phyloP scores from a whole-genome alignment of 2,888 invertebrate species.

The Matsumyia berberina region DNA sequence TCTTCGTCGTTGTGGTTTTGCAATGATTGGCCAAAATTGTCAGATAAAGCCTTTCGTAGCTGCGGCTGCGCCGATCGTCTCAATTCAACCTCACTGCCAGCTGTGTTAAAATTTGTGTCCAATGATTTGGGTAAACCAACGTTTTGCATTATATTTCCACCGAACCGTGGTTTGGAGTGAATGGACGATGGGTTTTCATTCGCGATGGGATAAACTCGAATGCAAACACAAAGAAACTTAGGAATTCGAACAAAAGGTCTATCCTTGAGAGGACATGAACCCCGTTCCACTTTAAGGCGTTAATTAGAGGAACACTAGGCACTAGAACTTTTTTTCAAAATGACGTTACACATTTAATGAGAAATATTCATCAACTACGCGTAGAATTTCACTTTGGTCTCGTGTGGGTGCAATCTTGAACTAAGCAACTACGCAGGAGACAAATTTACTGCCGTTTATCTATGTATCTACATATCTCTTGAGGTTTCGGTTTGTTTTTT shows the following conservation, averaged over 20 bases:
- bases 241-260: constrained; percentile 23
- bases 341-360: background rate
- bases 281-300: constrained; percentile 39
- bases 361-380: constrained; percentile 1
- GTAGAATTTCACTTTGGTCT: constrained; percentile 25
- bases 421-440: constrained; percentile 1
- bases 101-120: constrained; percentile 65
- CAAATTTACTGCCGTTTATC: constrained; percentile 31
- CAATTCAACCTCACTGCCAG: constrained; percentile 62
- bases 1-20: constrained; percentile 62
- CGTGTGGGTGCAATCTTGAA: constrained; percentile 5
- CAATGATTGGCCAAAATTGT: constrained; percentile 59
- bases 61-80: constrained; percentile 55
- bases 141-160: constrained; percentile 82
- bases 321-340: background rate
- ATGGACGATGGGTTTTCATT: constrained; percentile 35
- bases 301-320: background rate
- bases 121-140: constrained; percentile 77
- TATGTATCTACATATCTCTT: constrained; percentile 12
- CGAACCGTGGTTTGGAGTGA: constrained; percentile 27
- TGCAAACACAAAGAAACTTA: constrained; percentile 43
- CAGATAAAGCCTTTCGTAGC: constrained; percentile 67
- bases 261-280: constrained; percentile 1
- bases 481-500: background rate
- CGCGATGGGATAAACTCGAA: constrained; percentile 45